Base-by-base conservation (phyloP, 2,797 vertebrate species). In the Liparis tanakae region DNA sequence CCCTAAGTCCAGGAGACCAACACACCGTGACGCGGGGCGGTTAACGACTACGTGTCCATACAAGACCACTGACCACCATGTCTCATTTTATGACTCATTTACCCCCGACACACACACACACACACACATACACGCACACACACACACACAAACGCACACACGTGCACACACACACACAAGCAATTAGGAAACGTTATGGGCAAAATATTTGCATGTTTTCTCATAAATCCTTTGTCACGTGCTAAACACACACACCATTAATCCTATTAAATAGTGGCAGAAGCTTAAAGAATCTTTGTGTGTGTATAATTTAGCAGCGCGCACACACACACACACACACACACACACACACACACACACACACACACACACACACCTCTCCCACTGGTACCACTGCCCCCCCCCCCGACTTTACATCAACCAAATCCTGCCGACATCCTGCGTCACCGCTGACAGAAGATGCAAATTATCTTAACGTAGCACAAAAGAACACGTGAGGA, bases 21-120 rank as follows among this genome's bases (percentile, higher is more conserved):
- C 60, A 58, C 33, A 10, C n/a, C 22, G 58, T 41, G 64, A 76
- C 72, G n/a, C n/a, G n/a, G 63, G 74, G 67, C 17, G 60, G 56
- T 65, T 34, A 67, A 76, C 69, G 73, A 78, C 55, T 55, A 74
- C 51, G 72, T 43, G 36, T 74, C 55, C 66, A 80, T 80, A 83
- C 73, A 75, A 74, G 68, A 70, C 55, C 68, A 53, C 25, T 70
- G 74, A 63, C 67, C 1, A 84, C 43, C 57, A 7, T 70, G 81
- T 80, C 71, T 54, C 69, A 80, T 80, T 84, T 78, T 72, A 83
- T 56, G 78, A 65, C 70, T 85, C 82, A 87, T 85, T 87, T n/a
- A n/a, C n/a, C 25, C 25, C 25, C 25, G 25, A 30, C 25, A 30
- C 25, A 30, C 25, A 30, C 25, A 30, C 25, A 30, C 25, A 30